phyloP scores from a whole-genome alignment of 2,113 vertebrate genomes.

The Plectropomus leopardus region DNA sequence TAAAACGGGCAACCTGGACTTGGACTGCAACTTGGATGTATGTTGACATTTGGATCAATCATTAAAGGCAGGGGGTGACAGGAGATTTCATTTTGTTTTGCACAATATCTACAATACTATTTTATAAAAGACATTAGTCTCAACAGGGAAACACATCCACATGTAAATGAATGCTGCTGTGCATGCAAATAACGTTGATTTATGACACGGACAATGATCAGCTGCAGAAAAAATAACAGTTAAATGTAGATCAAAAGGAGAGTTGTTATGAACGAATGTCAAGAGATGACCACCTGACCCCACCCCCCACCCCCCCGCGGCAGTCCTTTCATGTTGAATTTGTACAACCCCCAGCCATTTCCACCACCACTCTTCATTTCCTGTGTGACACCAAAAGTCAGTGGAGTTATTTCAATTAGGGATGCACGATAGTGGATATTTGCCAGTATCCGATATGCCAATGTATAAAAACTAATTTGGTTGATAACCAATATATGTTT shows the following conservation, averaged over 20 bases:
- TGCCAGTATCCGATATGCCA: no score
- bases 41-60: slow-evolving; percentile 83
- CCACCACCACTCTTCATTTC: no score
- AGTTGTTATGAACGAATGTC: slow-evolving; percentile 23
- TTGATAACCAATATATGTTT: no score
- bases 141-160: neutral
- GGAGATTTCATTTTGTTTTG: slow-evolving; percentile 45
- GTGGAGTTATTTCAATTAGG: no score
- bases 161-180: neutral
- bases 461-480: no score
- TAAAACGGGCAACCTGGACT: slow-evolving; percentile 50
- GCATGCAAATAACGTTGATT: neutral
- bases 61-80: slow-evolving; percentile 72
- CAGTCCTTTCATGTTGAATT: slow-evolving; percentile 30
- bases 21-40: slow-evolving; percentile 64
- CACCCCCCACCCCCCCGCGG: neutral
- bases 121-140: neutral
- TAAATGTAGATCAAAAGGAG: slow-evolving; percentile 12
- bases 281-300: slow-evolving; percentile 25
- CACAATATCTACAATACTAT: slow-evolving; percentile 2
- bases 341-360: neutral
- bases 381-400: no score
- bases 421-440: no score
- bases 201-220: neutral
- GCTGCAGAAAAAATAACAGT: neutral